Percentiles rank a stretch among this genome's conserved stretches.
phyloP scores from a whole-genome alignment of 2,113 vertebrate species.

The Nibea coibor region DNA sequence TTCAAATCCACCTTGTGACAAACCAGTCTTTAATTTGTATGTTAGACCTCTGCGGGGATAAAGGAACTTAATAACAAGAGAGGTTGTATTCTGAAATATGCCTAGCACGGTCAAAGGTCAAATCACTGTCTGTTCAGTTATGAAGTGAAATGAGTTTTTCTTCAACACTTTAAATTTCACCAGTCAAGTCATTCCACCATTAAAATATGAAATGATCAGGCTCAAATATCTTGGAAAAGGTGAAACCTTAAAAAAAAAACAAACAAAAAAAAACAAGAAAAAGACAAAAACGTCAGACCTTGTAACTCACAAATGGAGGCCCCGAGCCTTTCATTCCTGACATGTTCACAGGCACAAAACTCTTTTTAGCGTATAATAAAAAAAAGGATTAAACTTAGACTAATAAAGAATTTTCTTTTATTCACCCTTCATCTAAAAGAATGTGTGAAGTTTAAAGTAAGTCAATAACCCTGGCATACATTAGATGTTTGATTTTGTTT shows the following conservation, averaged over 20 bases:
- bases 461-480: constrained; percentile 17
- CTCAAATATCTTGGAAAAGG: constrained; percentile 37
- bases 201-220: constrained; percentile 29
- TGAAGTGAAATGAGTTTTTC: constrained; percentile 51
- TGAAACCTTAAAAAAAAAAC: neutral
- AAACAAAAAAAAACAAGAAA: neutral
- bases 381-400: constrained; percentile 1
- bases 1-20: constrained; percentile 68
- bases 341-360: constrained; percentile 21
- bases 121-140: constrained; percentile 55
- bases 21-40: constrained; percentile 65
- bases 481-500: no score
- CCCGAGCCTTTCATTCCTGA: constrained; percentile 25
- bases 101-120: constrained; percentile 58
- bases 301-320: constrained; percentile 32
- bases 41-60: constrained; percentile 49
- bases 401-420: constrained; percentile 17
- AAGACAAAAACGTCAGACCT: constrained; percentile 32
- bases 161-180: constrained; percentile 36
- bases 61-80: constrained; percentile 64
- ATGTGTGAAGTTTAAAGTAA: constrained; percentile 20
- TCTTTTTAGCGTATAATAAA: constrained; percentile 12
- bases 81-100: constrained; percentile 49
- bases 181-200: constrained; percentile 27
- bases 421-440: constrained; percentile 22